phyloP scores from a whole-genome alignment of 2,888 invertebrate genomes.

The Ligdia adustata region DNA sequence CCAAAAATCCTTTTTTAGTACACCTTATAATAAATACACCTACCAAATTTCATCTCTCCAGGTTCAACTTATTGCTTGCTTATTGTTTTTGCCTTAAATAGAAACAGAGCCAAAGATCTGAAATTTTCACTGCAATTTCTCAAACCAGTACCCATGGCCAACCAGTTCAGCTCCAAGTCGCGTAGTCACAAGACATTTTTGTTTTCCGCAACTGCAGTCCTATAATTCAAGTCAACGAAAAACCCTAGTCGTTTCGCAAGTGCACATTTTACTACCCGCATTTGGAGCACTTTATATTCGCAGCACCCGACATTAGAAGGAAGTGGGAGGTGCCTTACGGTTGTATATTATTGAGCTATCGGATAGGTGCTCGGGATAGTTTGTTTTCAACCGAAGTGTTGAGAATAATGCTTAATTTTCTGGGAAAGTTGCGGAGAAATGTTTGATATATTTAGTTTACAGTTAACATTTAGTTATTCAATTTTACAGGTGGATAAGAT shows the following conservation, averaged over 20 bases:
- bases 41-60: no score
- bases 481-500: no score
- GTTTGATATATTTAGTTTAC: no score
- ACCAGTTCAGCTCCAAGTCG: slow-evolving; percentile 1
- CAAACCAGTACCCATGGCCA: background rate
- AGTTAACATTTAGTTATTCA: no score
- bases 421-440: no score
- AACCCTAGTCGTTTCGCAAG: slow-evolving; percentile 20
- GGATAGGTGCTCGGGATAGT: slow-evolving; percentile 30
- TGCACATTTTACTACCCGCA: slow-evolving; percentile 35
- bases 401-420: no score
- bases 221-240: slow-evolving; percentile 27
- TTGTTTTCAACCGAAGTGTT: slow-evolving; percentile 17
- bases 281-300: slow-evolving; percentile 38
- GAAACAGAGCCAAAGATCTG: no score
- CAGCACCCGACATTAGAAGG: slow-evolving; percentile 35
- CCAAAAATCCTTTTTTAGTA: no score
- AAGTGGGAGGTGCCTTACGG: slow-evolving; percentile 29
- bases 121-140: background rate
- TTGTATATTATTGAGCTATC: slow-evolving; percentile 35
- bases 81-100: no score
- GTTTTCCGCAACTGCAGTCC: slow-evolving; percentile 25
- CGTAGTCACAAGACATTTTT: slow-evolving; percentile 8
- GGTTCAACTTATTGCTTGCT: no score
- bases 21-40: no score